Evolutionary conservation across 2,797 vertebrate genomes (phyloP).

Genomic region (Chelonia mydas): DNA sequence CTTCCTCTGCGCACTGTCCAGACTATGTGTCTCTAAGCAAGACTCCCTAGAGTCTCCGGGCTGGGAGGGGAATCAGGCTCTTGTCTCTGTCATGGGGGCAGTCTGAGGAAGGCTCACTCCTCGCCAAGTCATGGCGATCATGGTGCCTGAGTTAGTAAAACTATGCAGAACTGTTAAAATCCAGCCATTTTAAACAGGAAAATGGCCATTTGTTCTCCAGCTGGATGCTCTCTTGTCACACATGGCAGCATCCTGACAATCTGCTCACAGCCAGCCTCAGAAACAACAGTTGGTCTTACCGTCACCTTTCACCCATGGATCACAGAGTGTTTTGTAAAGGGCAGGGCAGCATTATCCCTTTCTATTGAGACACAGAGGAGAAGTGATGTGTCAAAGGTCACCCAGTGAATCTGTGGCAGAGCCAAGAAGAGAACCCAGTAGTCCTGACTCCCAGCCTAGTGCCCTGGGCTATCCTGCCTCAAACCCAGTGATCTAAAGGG

Average conservation of each 20-base stretch:
- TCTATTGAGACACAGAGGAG: not conserved
- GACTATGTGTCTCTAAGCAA: not conserved
- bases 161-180: too few species aligned
- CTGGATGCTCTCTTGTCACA: too few species aligned
- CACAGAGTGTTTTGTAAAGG: not conserved
- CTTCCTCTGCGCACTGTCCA: not conserved
- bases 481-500: not conserved
- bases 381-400: not conserved
- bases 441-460: not conserved
- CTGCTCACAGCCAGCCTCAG: not conserved
- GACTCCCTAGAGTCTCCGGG: not conserved
- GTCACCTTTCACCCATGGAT: not conserved
- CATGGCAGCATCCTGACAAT: not conserved
- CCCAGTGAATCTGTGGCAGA: not conserved
- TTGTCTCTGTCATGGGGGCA: not conserved
- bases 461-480: not conserved
- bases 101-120: not conserved
- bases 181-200: too few species aligned
- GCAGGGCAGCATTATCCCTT: not conserved
- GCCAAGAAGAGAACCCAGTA: not conserved
- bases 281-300: not conserved
- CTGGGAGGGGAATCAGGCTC: not conserved
- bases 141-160: too few species aligned
- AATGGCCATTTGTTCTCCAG: too few species aligned
- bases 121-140: not conserved